Base-by-base conservation (phyloP, 1,140 invertebrate species). In the Cydia splendana region DNA sequence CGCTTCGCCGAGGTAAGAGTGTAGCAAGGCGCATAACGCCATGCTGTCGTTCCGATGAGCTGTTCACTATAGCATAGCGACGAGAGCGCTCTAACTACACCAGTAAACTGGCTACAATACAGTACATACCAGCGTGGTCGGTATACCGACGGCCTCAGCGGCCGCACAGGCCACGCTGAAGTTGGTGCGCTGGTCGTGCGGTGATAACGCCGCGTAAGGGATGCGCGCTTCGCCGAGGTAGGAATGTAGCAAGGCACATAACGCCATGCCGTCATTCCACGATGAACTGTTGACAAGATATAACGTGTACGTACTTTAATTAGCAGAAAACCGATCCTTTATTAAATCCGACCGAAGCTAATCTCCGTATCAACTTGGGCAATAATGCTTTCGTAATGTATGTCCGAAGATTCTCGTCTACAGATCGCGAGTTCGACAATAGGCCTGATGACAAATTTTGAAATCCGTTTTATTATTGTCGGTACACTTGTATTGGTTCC, bases 221-320 rank as follows among this genome's bases (percentile, higher is more conserved):
- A 98, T 95, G 82, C 95, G 95, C 10, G 78, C 76, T 81, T 98
- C 96, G 20, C 97, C 97, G 76, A 98, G 92, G 94, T 98, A 98
- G 69, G 97, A 97, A 93, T 98, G 97, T 75, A 99, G 93, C 51
- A 99, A 94, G 20, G 98, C 97, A 93, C 97, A 98, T 42, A 98
- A 94, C 12, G 97, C 98, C 83, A 98, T 90, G 0, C 98, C 98
- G 91, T 98, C 97, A 91, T 98, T 98, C 98, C 98, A 98, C 67
- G 96, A 97, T 78, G 97, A 97, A 84, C 97, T 95, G 83, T n/a
- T 75, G 51, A 13, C 45, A 20, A 65, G 18, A 53, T n/a, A 18
- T 53, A 48, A 48, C 24, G 24, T 24, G 2, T 1, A 24, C 1
- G 24, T 1, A 48, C 45, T 10, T 48, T 12, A 48, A 24, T 24